Evolutionary conservation across 2,797 vertebrate genomes (phyloP).

Genomic region (Peromyscus eremicus): DNA sequence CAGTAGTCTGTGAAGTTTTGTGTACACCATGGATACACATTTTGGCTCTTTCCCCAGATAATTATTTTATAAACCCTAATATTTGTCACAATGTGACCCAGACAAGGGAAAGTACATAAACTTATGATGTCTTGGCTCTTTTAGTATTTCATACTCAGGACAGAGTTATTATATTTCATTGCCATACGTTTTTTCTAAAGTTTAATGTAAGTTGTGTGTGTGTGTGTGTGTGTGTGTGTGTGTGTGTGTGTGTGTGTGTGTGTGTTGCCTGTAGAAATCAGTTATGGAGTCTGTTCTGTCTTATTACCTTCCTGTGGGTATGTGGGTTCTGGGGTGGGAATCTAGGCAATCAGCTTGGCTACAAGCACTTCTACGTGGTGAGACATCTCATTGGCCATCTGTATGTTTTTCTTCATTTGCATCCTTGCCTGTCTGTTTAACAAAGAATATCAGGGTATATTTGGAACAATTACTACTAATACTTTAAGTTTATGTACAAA

Average conservation of each 20-base stretch:
- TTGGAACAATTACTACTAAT: not conserved
- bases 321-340: not conserved
- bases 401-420: not conserved
- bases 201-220: not conserved
- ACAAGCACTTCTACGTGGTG: not conserved
- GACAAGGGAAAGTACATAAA: not conserved
- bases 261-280: not conserved
- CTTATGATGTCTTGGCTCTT: not conserved
- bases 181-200: not conserved
- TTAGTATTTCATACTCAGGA: slow-evolving; percentile 1
- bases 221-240: not conserved
- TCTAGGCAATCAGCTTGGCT: not conserved
- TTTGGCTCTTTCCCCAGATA: not conserved
- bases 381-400: not conserved
- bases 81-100: not conserved
- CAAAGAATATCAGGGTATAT: not conserved
- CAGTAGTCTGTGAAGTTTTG: not conserved
- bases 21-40: not conserved
- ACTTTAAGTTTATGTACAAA: not conserved
- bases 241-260: not conserved
- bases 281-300: not conserved
- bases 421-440: not conserved
- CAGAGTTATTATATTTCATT: not conserved
- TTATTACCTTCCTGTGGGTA: not conserved
- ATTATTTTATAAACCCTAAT: not conserved